Conservation (phyloP, 2,797 vertebrate species). For the Somateria mollissima region DNA sequence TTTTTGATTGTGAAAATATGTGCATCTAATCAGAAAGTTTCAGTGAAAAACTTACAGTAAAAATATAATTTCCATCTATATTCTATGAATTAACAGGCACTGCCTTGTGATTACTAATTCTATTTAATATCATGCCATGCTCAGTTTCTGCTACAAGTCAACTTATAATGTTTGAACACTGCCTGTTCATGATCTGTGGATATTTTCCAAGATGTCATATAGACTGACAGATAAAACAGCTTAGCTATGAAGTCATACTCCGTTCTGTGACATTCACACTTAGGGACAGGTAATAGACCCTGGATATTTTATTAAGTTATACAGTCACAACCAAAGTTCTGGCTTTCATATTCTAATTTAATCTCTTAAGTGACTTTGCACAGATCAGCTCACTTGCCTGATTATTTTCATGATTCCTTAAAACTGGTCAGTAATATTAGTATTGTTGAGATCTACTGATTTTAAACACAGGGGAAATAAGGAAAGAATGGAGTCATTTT, state of each 20-base stretch:
- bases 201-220: not conserved
- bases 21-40: not conserved
- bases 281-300: not conserved
- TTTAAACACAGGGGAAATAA: not conserved
- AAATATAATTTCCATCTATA: not conserved
- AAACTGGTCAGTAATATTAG: not conserved
- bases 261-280: not conserved
- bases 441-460: not conserved
- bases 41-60: not conserved
- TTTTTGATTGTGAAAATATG: not conserved
- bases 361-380: not conserved
- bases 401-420: not conserved
- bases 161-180: not conserved
- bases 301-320: not conserved
- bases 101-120: not conserved
- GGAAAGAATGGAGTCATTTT: not conserved
- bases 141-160: not conserved
- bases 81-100: not conserved
- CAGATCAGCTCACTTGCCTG: not conserved
- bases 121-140: not conserved
- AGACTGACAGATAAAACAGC: not conserved
- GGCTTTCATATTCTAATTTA: not conserved
- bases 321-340: not conserved
- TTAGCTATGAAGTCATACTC: not conserved
- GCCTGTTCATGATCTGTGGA: not conserved